Evolutionary conservation across 1,140 invertebrate genomes (phyloP).

Genomic region (Cotesia typhae): DNA sequence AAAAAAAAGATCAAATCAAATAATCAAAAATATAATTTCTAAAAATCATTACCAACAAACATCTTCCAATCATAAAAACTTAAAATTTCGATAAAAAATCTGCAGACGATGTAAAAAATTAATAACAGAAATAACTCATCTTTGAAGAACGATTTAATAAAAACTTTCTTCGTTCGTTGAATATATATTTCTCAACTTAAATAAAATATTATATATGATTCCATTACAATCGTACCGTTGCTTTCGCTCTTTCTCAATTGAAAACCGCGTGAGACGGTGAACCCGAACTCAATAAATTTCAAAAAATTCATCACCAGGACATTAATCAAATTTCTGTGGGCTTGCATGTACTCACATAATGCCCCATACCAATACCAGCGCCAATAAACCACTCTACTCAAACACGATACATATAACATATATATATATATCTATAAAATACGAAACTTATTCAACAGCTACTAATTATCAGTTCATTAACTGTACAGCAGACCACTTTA

Average conservation of each 20-base stretch:
- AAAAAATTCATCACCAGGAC: slow-evolving; percentile 11
- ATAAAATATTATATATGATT: neutral
- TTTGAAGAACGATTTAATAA: no score
- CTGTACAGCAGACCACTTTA: slow-evolving; percentile 40
- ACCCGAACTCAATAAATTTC: slow-evolving; percentile 2
- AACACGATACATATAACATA: no score
- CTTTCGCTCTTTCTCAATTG: neutral
- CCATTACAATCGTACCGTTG: neutral
- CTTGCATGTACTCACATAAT: slow-evolving; percentile 31
- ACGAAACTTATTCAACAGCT: slow-evolving; percentile 15
- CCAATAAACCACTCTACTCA: no score
- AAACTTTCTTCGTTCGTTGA: neutral
- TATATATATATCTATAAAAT: neutral
- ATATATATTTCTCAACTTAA: neutral
- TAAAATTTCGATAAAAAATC: no score
- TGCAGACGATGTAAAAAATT: no score
- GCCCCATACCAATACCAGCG: no score
- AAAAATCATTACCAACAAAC: no score
- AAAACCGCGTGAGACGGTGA: neutral
- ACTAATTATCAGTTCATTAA: slow-evolving; percentile 54
- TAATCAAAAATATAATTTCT: no score
- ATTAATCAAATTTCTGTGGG: slow-evolving; percentile 29
- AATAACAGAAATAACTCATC: no score
- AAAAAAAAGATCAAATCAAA: no score
- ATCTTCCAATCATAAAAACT: no score